phyloP scores from a whole-genome alignment of 1,140 invertebrate genomes.

The Drosophila hydei region DNA sequence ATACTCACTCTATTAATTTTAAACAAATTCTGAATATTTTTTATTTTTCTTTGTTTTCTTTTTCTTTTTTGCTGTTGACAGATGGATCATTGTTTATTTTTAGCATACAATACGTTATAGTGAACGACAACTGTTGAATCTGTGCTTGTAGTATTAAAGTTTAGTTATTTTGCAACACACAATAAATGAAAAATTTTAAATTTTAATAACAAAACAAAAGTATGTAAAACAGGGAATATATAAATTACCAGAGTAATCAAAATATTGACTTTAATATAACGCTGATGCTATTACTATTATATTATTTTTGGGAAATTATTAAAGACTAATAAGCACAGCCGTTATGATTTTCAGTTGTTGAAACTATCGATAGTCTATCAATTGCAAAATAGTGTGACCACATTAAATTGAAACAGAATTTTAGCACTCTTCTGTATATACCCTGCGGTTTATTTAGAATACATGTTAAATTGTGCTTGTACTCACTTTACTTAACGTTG shows the following conservation, averaged over 20 bases:
- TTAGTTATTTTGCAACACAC: neutral
- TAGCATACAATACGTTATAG: neutral
- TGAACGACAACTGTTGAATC: slow-evolving; percentile 9
- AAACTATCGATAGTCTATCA: slow-evolving; percentile 1
- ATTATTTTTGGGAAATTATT: too few relatives aligned
- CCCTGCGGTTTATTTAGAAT: neutral
- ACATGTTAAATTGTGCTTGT: neutral
- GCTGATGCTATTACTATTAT: too few relatives aligned
- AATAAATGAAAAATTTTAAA: neutral
- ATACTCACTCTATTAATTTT: neutral
- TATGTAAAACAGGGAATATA: neutral
- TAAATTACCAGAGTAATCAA: neutral
- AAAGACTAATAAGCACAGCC: too few relatives aligned
- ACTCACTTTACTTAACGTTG: neutral
- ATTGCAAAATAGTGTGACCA: neutral
- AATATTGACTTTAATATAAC: neutral
- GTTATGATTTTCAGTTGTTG: too few relatives aligned
- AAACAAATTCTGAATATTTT: neutral
- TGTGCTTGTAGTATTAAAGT: too few relatives aligned
- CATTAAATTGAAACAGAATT: neutral
- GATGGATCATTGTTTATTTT: neutral
- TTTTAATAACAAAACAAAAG: neutral
- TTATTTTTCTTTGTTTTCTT: neutral
- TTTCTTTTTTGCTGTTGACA: neutral
- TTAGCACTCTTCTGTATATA: neutral